These are phyloP conservation scores for Salarias fasciatus DNA, from an alignment of 2,797 vertebrate species.

Conservation along the genomic window DNA sequence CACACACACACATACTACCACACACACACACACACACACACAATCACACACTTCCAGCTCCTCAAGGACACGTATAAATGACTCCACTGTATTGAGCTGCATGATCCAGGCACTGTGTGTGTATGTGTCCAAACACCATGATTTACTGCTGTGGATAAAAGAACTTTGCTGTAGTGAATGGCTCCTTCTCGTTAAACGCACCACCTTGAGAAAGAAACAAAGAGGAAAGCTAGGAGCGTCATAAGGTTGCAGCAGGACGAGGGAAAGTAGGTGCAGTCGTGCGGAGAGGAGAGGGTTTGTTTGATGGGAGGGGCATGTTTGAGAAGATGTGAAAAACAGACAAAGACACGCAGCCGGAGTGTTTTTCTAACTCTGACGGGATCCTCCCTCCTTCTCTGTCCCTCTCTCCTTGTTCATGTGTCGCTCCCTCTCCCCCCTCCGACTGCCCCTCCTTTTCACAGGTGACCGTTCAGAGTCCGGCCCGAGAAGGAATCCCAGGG, in stretches of 20 bases:
- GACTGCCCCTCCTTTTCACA: constrained; percentile 49
- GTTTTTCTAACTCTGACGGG: constrained; percentile 56
- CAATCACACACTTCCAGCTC: constrained; percentile 25
- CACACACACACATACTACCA: no score
- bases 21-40: constrained; percentile 19
- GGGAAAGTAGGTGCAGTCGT: constrained; percentile 33
- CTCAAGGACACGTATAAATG: constrained; percentile 41
- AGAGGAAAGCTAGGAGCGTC: constrained; percentile 35
- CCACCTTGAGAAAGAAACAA: constrained; percentile 28
- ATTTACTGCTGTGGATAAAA: constrained; percentile 61
- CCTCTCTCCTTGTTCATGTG: constrained; percentile 54
- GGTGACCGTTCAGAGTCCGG: constrained; percentile 75
- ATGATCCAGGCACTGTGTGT: constrained; percentile 76
- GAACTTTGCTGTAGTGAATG: constrained; percentile 61
- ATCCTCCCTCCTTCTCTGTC: constrained; percentile 55
- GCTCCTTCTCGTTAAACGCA: constrained; percentile 54
- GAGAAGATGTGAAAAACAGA: constrained; percentile 51
- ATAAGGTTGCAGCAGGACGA: constrained; percentile 35
- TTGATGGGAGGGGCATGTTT: constrained; percentile 65
- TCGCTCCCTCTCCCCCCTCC: constrained; percentile 53
- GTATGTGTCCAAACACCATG: constrained; percentile 75
- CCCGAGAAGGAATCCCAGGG: constrained; percentile 74
- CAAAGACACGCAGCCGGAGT: constrained; percentile 27
- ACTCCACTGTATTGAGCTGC: constrained; percentile 73
- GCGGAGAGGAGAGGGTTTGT: constrained; percentile 35